phyloP scores from a whole-genome alignment of 2,797 vertebrate species.

The Sorex maritimensis region DNA sequence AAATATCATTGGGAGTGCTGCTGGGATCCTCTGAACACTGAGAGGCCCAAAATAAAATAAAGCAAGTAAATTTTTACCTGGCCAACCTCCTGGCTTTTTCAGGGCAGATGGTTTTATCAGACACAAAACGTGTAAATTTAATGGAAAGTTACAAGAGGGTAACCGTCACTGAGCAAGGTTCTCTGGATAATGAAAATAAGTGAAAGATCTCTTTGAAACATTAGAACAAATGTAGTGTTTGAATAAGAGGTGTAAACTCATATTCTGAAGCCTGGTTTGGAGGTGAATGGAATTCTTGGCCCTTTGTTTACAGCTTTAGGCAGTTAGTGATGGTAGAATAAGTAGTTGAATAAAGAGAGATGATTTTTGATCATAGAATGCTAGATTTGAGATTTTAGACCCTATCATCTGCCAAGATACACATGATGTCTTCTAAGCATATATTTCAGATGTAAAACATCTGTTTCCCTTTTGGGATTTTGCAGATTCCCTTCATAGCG shows the following conservation, averaged over 20 bases:
- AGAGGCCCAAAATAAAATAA: background rate
- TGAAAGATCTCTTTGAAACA: background rate
- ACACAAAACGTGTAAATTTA: conserved; percentile 33
- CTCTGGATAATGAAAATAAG: conserved; percentile 47
- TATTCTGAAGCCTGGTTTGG: too few relatives aligned
- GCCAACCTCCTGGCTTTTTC: background rate
- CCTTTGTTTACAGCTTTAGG: conserved; percentile 44
- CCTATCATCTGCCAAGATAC: background rate
- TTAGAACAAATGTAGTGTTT: background rate
- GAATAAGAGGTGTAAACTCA: background rate
- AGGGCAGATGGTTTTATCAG: background rate
- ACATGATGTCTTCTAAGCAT: conserved; percentile 20
- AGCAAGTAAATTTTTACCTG: conserved; percentile 21
- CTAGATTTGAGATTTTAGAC: conserved; percentile 29
- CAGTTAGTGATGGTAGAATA: conserved; percentile 15
- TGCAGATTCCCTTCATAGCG: conserved; percentile 97
- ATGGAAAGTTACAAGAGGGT: conserved; percentile 46
- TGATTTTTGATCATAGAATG: conserved; percentile 26
- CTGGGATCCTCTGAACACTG: too few relatives aligned
- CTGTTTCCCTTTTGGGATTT: conserved; percentile 71
- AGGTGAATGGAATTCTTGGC: background rate
- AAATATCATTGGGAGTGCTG: too few relatives aligned
- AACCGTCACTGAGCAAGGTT: background rate
- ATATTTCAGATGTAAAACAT: background rate
- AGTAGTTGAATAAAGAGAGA: conserved; percentile 26